Base-by-base conservation (phyloP, 2,888 invertebrate genomes). In the Drosophila trichaetosa region DNA sequence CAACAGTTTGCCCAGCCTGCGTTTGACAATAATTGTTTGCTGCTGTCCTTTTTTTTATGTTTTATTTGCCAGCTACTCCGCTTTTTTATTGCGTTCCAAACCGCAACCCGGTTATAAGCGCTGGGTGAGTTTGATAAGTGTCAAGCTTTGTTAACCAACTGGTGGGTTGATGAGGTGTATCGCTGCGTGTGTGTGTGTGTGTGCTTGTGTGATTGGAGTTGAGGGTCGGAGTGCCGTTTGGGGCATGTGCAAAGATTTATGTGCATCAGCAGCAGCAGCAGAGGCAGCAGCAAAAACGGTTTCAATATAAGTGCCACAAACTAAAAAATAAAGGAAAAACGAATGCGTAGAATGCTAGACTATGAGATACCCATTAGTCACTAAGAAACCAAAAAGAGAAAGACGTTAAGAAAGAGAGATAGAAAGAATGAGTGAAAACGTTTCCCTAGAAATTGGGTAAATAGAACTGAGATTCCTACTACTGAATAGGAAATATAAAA, bases 11-110 rank as follows among this genome's bases (percentile, higher is more conserved):
- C 38, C n/a, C 56, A n/a, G 56, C 72, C 80, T 85, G 77, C 73
- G 65, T 83, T 78, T 86, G 88, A 85, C 90, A 89, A 89, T 89
- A 86, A 89, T 88, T 89, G 86, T 86, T 89, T 80, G 87, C 71
- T 69, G 66, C 65, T 84, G 76, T 72, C 75, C 76, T 69, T 74
- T 74, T 76, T 72, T 73, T 69, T 76, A 71, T 74, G 68, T 46
- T 21, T 70, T 83, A 75, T 76, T 75, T 69, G 48, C 66, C 71
- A 71, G 87, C 65, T 80, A 69, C 73, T 81, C 80, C 81, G 73
- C 69, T 81, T 78, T 77, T 81, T 81, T 81, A 79, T 81, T 66
- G 79, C 82, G 63, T 73, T 78, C 16, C 69, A 78, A 79, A 79
- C 79, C 79, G 82, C 79, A 79, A 73, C 69, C 66, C 83, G 51